phyloP scores from a whole-genome alignment of 2,888 invertebrate genomes.

The Cyclophora albipunctata region DNA sequence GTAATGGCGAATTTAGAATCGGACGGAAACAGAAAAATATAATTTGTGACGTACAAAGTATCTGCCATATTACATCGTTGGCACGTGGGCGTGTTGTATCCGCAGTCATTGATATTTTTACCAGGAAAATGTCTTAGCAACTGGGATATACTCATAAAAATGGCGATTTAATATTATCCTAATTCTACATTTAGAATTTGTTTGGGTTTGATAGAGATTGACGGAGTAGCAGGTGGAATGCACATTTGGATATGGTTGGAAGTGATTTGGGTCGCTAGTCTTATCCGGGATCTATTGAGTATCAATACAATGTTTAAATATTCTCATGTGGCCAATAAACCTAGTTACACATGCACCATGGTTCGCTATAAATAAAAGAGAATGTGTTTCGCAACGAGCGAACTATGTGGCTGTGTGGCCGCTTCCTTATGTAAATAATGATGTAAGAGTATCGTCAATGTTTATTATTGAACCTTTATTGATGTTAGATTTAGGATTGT shows the following conservation, averaged over 20 bases:
- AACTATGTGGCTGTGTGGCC: constrained; percentile 28
- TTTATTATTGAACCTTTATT: constrained; percentile 24
- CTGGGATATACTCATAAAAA: background rate
- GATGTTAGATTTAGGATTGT: constrained; percentile 24
- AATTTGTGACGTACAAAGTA: constrained; percentile 19
- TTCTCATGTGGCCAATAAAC: constrained; percentile 44
- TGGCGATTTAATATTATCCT: background rate
- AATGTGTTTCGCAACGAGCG: constrained; percentile 46
- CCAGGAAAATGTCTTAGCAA: constrained; percentile 8
- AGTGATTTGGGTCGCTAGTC: too few relatives aligned
- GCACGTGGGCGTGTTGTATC: constrained; percentile 41
- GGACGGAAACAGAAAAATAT: constrained; percentile 32
- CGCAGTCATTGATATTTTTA: constrained; percentile 46
- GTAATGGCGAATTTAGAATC: constrained; percentile 14
- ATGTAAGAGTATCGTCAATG: constrained; percentile 36
- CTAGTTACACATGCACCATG: constrained; percentile 45
- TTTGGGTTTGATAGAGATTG: too few relatives aligned
- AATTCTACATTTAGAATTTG: too few relatives aligned
- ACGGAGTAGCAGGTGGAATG: too few relatives aligned
- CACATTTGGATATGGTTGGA: too few relatives aligned
- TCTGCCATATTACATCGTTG: constrained; percentile 12
- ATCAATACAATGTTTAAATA: constrained; percentile 8
- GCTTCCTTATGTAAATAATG: constrained; percentile 62
- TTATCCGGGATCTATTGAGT: too few relatives aligned
- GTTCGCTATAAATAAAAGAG: constrained; percentile 57